phyloP scores from a whole-genome alignment of 2,888 invertebrate species.

The Syritta pipiens region DNA sequence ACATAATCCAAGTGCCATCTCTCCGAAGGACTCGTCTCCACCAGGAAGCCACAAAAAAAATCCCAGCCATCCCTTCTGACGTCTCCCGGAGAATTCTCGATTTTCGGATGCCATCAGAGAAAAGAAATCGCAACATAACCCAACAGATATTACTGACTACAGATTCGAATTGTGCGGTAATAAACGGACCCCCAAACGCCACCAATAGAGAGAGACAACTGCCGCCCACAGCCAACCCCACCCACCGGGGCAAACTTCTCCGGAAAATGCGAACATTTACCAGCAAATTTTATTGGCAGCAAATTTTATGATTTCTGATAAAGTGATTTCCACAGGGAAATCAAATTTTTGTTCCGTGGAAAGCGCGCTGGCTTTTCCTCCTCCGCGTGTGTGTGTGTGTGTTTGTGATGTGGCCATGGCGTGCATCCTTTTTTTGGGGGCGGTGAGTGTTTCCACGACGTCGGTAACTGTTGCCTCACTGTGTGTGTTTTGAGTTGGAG shows the following conservation, averaged over 20 bases:
- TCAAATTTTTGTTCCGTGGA: slow-evolving; percentile 70
- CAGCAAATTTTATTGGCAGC: slow-evolving; percentile 73
- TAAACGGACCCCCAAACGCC: slow-evolving; percentile 56
- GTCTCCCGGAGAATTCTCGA: slow-evolving; percentile 33
- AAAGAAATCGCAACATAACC: slow-evolving; percentile 59
- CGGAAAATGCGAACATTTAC: slow-evolving; percentile 71
- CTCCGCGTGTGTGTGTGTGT: too few species aligned
- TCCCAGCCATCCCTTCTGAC: slow-evolving; percentile 9
- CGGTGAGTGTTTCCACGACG: slow-evolving; percentile 22
- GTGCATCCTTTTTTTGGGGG: slow-evolving; percentile 8
- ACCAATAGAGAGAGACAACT: slow-evolving; percentile 40
- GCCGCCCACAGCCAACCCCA: slow-evolving; percentile 21
- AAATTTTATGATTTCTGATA: slow-evolving; percentile 78
- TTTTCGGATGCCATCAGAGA: slow-evolving; percentile 53
- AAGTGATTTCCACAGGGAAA: slow-evolving; percentile 78
- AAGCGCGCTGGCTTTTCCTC: slow-evolving; percentile 24
- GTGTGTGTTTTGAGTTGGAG: slow-evolving; percentile 37
- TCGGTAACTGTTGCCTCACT: slow-evolving; percentile 49
- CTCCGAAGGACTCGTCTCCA: slow-evolving; percentile 25
- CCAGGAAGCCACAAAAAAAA: neutral
- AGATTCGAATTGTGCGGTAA: slow-evolving; percentile 60
- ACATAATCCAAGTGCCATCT: slow-evolving; percentile 56
- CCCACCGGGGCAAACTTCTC: slow-evolving; percentile 60
- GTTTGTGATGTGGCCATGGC: too few species aligned
- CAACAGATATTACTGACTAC: slow-evolving; percentile 57